Conservation (phyloP, 1,140 invertebrate genomes). For the Lerema accius region DNA sequence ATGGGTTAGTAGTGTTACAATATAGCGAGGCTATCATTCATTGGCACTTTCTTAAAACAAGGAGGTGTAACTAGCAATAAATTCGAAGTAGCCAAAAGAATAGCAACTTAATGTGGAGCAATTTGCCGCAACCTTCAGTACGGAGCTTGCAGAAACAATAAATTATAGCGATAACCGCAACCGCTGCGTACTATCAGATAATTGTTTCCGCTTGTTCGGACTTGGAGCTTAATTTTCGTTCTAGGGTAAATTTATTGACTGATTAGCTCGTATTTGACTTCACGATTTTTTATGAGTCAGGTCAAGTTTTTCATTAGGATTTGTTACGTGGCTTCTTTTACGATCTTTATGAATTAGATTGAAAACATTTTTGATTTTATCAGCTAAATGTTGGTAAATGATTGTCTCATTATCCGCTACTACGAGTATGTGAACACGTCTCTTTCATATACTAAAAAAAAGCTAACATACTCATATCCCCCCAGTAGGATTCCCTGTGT, state of each 20-base stretch:
- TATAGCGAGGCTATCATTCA: no score
- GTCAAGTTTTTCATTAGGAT: neutral
- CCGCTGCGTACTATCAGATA: conserved; percentile 54
- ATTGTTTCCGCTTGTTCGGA: conserved; percentile 55
- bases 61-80: conserved; percentile 24
- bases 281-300: conserved; percentile 2
- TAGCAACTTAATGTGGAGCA: conserved; percentile 46
- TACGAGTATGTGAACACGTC: no score
- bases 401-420: no score
- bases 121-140: conserved; percentile 33
- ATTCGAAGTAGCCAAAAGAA: conserved; percentile 45
- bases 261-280: neutral
- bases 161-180: conserved; percentile 56
- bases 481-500: no score
- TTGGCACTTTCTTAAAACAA: conserved; percentile 19
- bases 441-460: no score
- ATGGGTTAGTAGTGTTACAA: no score
- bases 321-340: no score
- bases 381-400: no score
- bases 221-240: conserved; percentile 10
- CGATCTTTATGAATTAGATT: no score
- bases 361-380: no score
- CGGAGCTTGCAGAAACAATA: conserved; percentile 41
- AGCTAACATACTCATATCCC: no score
- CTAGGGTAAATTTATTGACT: neutral